Evolutionary conservation across 2,113 vertebrate species (phyloP).

Genomic region (Osmerus eperlanus): DNA sequence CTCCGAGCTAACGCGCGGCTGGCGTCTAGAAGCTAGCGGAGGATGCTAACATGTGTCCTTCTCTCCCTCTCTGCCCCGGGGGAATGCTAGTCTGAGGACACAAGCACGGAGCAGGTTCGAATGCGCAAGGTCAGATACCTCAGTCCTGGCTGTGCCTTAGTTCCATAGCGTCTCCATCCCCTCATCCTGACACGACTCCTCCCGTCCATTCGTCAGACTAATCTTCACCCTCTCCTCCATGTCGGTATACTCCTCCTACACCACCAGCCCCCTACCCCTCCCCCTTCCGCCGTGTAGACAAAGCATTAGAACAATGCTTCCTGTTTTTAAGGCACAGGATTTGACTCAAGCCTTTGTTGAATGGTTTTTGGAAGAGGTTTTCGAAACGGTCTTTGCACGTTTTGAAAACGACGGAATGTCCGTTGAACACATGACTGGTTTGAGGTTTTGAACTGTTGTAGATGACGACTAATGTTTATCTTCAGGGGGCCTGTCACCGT

Average conservation of each 20-base stretch:
- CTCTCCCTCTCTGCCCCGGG: slow-evolving; percentile 52
- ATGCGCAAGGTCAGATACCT: slow-evolving; percentile 91
- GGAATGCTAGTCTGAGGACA: slow-evolving; percentile 79
- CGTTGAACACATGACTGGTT: too few species aligned
- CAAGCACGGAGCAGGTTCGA: slow-evolving; percentile 82
- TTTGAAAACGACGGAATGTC: too few species aligned
- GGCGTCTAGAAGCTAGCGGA: slow-evolving; percentile 19
- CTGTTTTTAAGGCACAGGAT: too few species aligned
- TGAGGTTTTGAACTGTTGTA: too few species aligned
- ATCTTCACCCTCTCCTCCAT: slow-evolving; percentile 41
- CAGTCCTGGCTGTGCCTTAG: background rate
- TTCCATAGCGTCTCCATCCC: slow-evolving; percentile 23
- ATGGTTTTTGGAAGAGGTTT: too few species aligned
- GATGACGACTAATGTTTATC: too few species aligned
- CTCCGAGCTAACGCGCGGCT: too few species aligned
- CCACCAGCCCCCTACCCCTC: slow-evolving; percentile 29
- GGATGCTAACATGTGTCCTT: slow-evolving; percentile 55
- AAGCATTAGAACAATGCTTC: too few species aligned
- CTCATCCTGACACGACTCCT: slow-evolving; percentile 38
- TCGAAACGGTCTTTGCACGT: too few species aligned
- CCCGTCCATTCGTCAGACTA: slow-evolving; percentile 39
- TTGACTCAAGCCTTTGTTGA: too few species aligned
- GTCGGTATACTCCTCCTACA: slow-evolving; percentile 30
- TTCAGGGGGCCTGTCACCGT: too few species aligned
- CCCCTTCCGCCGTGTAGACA: slow-evolving; percentile 9